Evolutionary conservation across 2,797 vertebrate species (phyloP).

Genomic region (Carduelis carduelis): DNA sequence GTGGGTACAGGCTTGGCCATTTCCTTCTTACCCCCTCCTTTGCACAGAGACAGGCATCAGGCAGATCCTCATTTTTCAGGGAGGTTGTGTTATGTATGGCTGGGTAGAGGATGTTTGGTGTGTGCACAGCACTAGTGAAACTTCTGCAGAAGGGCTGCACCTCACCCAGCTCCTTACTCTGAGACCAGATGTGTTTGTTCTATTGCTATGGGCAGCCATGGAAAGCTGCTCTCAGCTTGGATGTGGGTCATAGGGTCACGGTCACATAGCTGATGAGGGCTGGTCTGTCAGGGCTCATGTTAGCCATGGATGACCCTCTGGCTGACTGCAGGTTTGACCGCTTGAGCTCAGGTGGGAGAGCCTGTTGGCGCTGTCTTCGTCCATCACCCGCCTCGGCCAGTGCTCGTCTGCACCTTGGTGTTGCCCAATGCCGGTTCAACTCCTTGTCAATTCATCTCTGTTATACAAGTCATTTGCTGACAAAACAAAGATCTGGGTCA

Average conservation of each 20-base stretch:
- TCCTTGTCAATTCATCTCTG: constrained; percentile 47
- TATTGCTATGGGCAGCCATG: background rate
- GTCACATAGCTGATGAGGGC: background rate
- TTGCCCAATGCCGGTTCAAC: background rate
- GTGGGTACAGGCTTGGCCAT: background rate
- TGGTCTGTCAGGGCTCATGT: background rate
- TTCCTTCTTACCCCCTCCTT: background rate
- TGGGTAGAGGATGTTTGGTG: background rate
- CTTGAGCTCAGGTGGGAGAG: background rate
- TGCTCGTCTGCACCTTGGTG: background rate
- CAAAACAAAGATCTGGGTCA: constrained; percentile 62
- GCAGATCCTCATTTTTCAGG: background rate
- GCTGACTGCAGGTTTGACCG: background rate
- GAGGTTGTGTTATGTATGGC: background rate
- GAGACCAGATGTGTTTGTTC: background rate
- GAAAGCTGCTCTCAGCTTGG: background rate
- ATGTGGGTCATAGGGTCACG: rapidly evolving
- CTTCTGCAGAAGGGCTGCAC: background rate
- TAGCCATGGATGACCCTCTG: background rate
- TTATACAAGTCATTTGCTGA: constrained; percentile 59
- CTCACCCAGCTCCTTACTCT: background rate
- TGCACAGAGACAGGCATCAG: rapidly evolving
- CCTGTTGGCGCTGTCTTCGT: background rate
- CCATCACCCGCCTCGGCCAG: background rate
- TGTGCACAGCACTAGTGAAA: background rate